Evolutionary conservation across 2,888 invertebrate species (phyloP).

Genomic region (Chrysolina oricalcia): DNA sequence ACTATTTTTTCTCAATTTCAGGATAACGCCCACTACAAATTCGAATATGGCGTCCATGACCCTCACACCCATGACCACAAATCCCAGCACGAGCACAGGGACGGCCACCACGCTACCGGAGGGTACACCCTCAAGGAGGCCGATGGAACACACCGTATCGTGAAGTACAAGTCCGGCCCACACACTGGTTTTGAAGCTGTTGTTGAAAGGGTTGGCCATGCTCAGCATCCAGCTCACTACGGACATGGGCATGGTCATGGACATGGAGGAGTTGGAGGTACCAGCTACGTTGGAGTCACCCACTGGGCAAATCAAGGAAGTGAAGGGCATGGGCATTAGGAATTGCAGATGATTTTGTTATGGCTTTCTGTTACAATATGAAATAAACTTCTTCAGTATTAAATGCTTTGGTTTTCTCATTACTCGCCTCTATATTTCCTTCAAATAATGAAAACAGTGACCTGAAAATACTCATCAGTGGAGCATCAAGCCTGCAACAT

Average conservation of each 20-base stretch:
- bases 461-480: no score
- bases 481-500: no score
- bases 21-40: conserved; percentile 64
- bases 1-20: not conserved
- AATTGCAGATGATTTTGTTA: not conserved
- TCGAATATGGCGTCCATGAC: no score
- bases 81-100: conserved; percentile 67
- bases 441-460: no score
- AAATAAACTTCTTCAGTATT: not conserved
- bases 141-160: conserved; percentile 68
- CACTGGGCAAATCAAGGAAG: conserved; percentile 56
- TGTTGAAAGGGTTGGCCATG: conserved; percentile 57
- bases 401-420: no score
- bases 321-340: conserved; percentile 26
- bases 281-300: conserved; percentile 59
- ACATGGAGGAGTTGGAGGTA: conserved; percentile 56
- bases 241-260: conserved; percentile 51
- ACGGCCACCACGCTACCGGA: conserved; percentile 68
- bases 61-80: no score
- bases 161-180: conserved; percentile 63
- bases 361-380: not conserved
- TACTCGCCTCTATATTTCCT: no score
- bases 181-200: conserved; percentile 58
- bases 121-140: conserved; percentile 68
- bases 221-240: conserved; percentile 59